Conservation (phyloP, 2,888 invertebrate species). For the Cetonia aurata region DNA sequence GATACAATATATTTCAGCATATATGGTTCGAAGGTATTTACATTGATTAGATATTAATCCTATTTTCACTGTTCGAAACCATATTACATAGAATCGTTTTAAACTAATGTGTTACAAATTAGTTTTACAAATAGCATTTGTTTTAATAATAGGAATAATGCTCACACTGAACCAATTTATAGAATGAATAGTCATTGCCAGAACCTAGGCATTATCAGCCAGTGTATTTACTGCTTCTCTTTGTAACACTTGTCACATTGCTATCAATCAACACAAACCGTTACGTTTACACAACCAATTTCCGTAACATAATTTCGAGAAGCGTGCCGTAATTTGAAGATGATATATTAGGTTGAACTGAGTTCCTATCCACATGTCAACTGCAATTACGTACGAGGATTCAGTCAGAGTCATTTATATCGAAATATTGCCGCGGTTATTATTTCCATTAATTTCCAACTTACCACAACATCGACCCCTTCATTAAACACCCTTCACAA, state of each 20-base stretch:
- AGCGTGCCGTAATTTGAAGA: constrained; percentile 22
- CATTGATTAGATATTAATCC: too few species aligned
- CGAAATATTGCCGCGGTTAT: constrained; percentile 11
- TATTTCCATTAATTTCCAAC: constrained; percentile 23
- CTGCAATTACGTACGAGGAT: background rate
- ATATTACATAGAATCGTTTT: too few species aligned
- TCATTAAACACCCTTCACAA: constrained; percentile 12
- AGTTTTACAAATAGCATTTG: too few species aligned
- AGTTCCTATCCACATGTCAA: constrained; percentile 21
- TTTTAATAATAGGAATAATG: too few species aligned
- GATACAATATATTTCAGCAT: too few species aligned
- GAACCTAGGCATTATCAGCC: background rate
- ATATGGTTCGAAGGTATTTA: too few species aligned
- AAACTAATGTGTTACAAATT: too few species aligned
- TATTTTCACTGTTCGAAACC: too few species aligned
- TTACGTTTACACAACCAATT: constrained; percentile 35
- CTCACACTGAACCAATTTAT: too few species aligned
- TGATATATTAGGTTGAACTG: constrained; percentile 33
- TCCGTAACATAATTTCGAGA: constrained; percentile 20
- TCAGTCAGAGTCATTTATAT: background rate
- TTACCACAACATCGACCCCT: constrained; percentile 12
- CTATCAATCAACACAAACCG: constrained; percentile 31
- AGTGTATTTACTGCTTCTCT: background rate
- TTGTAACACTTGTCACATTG: constrained; percentile 4
- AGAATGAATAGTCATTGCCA: too few species aligned